Base-by-base conservation (phyloP, 2,113 vertebrate species). In the Cebus imitator region DNA sequence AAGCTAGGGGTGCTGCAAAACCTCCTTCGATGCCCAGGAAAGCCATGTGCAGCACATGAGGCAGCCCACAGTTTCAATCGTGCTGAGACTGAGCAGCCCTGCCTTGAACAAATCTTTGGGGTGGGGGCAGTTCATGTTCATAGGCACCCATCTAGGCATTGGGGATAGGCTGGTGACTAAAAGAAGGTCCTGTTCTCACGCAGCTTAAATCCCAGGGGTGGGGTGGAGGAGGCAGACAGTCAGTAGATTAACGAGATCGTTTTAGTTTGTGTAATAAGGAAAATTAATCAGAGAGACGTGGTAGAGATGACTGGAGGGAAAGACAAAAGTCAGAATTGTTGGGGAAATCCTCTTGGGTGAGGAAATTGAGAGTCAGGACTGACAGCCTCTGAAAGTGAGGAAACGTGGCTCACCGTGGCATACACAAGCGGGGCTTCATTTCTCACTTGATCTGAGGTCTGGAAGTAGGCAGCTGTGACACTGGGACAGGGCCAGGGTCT, bases 271-370 rank as follows among this genome's bases (percentile, higher is more conserved):
- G 10, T 14, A n/a, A 5, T 58, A 70, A 32, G 3, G 61, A 18
- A 57, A 70, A 17, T 23, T 32, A 57, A 21, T 93, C 57, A 27
- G 23, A 43, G 23, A 57, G 14, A 37, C 0, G 0, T 2, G 73
- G 37, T 32, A 50, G 50, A 32, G 52, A 5, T 48, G 32, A 37
- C n/a, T 23, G 61, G 30, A 80, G 75, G 16, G 73, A 32, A 16
- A 52, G 6, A 0, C 0, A 0, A 50, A 7, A 6, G 6, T 20
- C 7, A 16, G n/a, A n/a, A 16, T 30, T 40, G 37, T n/a, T 58
- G 37, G 6, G 30, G 73, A 68, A 11, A 4, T 58, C 17, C 12
- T 30, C 11, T 17, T 58, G 12, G 23, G 37, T 70, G 83, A 80
- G 37, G 75, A 70, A 30, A 30, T 45, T 25, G 37, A n/a, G 86